These are phyloP conservation scores for Oncorhynchus nerka DNA, from an alignment of 2,113 vertebrate species.

Conservation along the genomic window DNA sequence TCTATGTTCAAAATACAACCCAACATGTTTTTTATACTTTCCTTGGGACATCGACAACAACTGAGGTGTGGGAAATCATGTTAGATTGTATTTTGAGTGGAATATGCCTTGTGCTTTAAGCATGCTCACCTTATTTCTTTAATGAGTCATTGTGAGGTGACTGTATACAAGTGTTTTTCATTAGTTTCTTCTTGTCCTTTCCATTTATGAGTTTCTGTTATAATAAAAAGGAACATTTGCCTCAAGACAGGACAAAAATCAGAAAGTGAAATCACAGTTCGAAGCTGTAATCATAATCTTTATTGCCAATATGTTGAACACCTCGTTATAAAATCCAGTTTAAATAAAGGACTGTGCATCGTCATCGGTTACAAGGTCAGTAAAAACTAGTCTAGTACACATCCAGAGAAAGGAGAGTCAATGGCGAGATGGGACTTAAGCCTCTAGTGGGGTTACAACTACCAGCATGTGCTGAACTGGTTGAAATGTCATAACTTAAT, in stretches of 20 bases:
- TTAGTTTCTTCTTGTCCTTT: no score
- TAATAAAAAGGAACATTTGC: not conserved
- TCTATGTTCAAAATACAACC: no score
- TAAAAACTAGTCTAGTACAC: slow-evolving; percentile 39
- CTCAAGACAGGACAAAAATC: not conserved
- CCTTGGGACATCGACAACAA: no score
- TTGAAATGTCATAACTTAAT: no score
- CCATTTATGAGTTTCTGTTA: not conserved
- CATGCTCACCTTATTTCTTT: no score
- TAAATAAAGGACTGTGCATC: slow-evolving; percentile 37
- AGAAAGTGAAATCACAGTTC: slow-evolving; percentile 6
- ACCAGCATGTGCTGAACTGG: no score
- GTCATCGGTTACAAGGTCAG: slow-evolving; percentile 42
- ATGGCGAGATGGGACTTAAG: not conserved
- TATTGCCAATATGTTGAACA: slow-evolving; percentile 68
- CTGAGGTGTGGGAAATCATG: no score
- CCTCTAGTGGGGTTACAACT: not conserved
- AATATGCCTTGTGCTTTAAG: no score
- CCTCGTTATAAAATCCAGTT: slow-evolving; percentile 64
- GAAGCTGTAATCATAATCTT: slow-evolving; percentile 50
- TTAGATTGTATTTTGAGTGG: no score
- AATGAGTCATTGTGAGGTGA: no score
- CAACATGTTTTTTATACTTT: no score
- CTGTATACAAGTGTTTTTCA: no score
- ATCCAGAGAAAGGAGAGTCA: slow-evolving; percentile 24